Evolutionary conservation across 2,888 invertebrate genomes (phyloP), one percentile per base, ranked within the genome.

Genomic region (Lepidocyrtinus sp.): DNA sequence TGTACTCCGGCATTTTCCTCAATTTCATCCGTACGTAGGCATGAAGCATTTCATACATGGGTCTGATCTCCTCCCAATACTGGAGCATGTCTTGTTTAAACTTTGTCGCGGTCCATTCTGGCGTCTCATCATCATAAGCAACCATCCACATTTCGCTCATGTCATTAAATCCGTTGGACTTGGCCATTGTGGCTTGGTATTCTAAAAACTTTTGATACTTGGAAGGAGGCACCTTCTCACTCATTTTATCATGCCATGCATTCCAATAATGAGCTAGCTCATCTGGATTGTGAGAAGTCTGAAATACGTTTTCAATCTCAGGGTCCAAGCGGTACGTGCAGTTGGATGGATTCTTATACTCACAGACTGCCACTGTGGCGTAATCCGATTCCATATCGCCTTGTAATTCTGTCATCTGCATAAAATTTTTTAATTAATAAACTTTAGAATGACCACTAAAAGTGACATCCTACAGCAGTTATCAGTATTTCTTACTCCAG

Each of bases 101-200:
- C 22, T 88, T 88, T 1, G 87, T 87, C 2, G 89, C 87, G 7
- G 84, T 81, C 83, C 84, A 86, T 0, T 74, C 80, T 2, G 68
- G 55, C 12, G 72, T 79, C 67, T 81, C 85, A 70, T 85, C 85
- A 84, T 96, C 95, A 88, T 96, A 98, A 0, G 94, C 93, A 87
- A 94, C 93, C 90, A 94, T 93, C 96, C 97, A 97, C 88, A 95
- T 95, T 27, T 94, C 95, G 0, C 96, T 94, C 0, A 94, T 94
- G 87, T 96, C 94, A 0, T 93, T 93, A 86, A 95, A 96, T 90
- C 96, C 85, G 50, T 85, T 87, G 7, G 85, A 84, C 71, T 71
- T 75, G 0, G 89, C 89, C 2, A 89, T 89, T 77, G 88, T 87
- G 81, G 90, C 90, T 75, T 88, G 88, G 2, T 90, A 88, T 0